Percentiles rank a stretch among this genome's conserved stretches.
phyloP scores from a whole-genome alignment of 2,888 invertebrate species.

The Furcula furcula region DNA sequence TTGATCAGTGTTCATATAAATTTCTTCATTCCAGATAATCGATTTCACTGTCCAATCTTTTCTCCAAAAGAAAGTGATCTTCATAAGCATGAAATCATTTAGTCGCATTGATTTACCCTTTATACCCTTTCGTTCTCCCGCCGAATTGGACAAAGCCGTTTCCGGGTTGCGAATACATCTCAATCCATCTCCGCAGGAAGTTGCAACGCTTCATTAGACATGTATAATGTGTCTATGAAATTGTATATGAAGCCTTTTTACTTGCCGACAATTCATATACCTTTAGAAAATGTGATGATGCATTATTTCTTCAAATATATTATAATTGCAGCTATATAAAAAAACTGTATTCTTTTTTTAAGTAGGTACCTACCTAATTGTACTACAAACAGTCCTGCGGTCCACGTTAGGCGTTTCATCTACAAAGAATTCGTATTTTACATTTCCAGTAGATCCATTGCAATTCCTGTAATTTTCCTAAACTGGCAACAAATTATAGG shows the following conservation, averaged over 20 bases:
- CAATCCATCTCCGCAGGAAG: slow-evolving; percentile 66
- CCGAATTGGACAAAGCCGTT: slow-evolving; percentile 53
- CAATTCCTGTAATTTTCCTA: too few relatives aligned
- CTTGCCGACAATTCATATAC: slow-evolving; percentile 49
- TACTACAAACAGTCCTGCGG: too few relatives aligned
- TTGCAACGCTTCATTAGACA: slow-evolving; percentile 67
- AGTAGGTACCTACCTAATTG: too few relatives aligned
- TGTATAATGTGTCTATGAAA: slow-evolving; percentile 47
- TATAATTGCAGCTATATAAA: neutral
- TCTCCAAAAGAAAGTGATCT: slow-evolving; percentile 18
- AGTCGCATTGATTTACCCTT: slow-evolving; percentile 31
- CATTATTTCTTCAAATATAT: slow-evolving; percentile 14
- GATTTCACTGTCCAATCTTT: slow-evolving; percentile 31
- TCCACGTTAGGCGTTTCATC: too few relatives aligned
- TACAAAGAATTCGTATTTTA: too few relatives aligned
- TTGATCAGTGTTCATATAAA: too few relatives aligned
- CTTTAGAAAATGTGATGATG: slow-evolving; percentile 8
- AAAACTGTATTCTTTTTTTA: too few relatives aligned
- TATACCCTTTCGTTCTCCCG: slow-evolving; percentile 61
- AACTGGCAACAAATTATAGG: too few relatives aligned
- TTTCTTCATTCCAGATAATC: slow-evolving; percentile 19
- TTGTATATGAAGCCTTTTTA: slow-evolving; percentile 52
- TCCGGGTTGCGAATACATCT: slow-evolving; percentile 71
- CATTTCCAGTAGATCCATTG: too few relatives aligned
- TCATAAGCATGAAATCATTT: slow-evolving; percentile 46